These are phyloP conservation scores for Venustoraphidia nigricollis DNA, from an alignment of 2,888 invertebrate species.

Conservation along the genomic window DNA sequence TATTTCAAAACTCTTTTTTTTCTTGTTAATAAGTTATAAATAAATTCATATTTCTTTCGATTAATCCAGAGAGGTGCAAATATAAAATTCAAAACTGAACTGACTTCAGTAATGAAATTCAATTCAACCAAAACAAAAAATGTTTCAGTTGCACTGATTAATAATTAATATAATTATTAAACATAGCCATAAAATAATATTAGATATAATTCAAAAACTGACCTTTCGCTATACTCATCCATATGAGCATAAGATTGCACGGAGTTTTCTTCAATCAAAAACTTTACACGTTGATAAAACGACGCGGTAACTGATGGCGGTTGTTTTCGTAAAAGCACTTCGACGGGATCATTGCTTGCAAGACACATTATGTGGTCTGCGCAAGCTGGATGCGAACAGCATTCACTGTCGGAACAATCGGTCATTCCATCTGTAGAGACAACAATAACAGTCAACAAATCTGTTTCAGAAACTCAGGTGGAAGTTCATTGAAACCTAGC, in stretches of 20 bases:
- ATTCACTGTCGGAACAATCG: conserved; percentile 98
- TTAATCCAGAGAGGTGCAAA: not conserved
- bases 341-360: conserved; percentile 90
- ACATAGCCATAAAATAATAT: not conserved
- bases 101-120: no score
- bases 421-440: conserved; percentile 75
- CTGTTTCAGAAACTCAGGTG: no score
- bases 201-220: conserved; percentile 32
- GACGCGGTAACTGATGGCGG: conserved; percentile 93
- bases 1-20: no score
- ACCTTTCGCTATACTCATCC: conserved; percentile 98
- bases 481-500: no score
- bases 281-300: conserved; percentile 94
- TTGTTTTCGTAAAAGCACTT: conserved; percentile 88
- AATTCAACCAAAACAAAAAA: no score
- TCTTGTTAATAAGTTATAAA: no score
- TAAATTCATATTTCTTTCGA: no score
- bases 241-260: conserved; percentile 97
- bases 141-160: no score
- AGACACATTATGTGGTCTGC: conserved; percentile 87
- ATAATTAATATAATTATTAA: conserved; percentile 15
- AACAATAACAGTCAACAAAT: not conserved
- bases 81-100: not conserved
- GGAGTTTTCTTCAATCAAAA: conserved; percentile 95
- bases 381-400: conserved; percentile 81